Conservation (phyloP, 64 coral and sea anemone genomes). For the Montipora capricornis region DNA sequence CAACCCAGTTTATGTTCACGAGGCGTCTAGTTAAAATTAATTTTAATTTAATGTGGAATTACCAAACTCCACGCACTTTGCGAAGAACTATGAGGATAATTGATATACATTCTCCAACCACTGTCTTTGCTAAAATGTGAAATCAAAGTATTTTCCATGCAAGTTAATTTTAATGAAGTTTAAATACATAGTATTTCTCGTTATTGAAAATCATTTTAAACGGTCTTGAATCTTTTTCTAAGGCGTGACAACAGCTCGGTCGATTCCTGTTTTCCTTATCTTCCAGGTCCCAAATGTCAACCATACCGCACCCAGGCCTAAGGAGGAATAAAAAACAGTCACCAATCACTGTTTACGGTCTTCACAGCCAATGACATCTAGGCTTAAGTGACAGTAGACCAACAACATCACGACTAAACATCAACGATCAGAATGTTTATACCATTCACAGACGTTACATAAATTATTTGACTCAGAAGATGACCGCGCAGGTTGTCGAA, state of each 20-base stretch:
- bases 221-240: constrained; percentile 18
- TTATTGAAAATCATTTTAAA: constrained; percentile 62
- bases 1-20: too few relatives aligned
- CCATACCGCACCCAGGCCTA: constrained; percentile 84
- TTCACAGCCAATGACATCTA: too few relatives aligned
- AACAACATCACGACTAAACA: too few relatives aligned
- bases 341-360: too few relatives aligned
- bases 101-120: too few relatives aligned
- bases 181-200: constrained; percentile 41
- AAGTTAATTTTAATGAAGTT: background rate
- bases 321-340: too few relatives aligned
- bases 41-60: background rate
- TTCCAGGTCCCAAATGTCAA: constrained; percentile 86
- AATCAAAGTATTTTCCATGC: background rate
- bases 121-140: background rate
- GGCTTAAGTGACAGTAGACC: too few relatives aligned
- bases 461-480: too few relatives aligned
- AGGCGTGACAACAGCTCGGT: constrained; percentile 53
- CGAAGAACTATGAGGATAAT: background rate
- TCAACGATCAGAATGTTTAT: too few relatives aligned
- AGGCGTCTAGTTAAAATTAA: background rate
- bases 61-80: background rate
- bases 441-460: too few relatives aligned
- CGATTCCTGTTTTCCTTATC: constrained; percentile 65
- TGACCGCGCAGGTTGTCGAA: too few relatives aligned